Percentiles rank a stretch among this genome's conserved stretches.
phyloP scores from a whole-genome alignment of 2,113 vertebrate genomes.

The Sphaerodactylus townsendi region DNA sequence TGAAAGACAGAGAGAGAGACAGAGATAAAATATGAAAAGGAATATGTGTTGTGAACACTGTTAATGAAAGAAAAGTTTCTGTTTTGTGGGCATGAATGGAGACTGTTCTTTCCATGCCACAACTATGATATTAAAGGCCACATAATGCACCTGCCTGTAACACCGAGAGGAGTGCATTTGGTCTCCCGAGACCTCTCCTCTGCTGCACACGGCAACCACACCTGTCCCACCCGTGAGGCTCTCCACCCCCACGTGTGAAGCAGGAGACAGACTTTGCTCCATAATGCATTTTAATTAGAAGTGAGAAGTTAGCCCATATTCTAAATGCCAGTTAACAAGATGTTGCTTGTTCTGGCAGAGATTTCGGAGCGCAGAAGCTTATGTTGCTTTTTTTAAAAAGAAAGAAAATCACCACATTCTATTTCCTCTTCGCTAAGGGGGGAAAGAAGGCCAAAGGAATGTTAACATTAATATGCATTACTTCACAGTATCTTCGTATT shows the following conservation, averaged over 20 bases:
- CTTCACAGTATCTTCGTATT: neutral
- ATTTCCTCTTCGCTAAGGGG: neutral
- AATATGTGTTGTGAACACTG: neutral
- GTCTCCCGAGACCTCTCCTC: neutral
- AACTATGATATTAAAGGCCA: neutral
- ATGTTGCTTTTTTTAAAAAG: neutral
- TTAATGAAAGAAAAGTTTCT: neutral
- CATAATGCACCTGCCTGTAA: neutral
- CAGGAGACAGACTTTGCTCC: constrained; percentile 25
- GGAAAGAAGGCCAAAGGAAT: too few relatives aligned
- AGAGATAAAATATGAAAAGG: too few relatives aligned
- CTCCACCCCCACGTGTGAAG: constrained; percentile 14
- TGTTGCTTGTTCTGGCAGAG: neutral
- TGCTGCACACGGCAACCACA: neutral
- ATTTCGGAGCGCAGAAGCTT: neutral
- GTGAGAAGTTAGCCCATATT: constrained; percentile 24
- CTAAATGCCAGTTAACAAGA: constrained; percentile 19
- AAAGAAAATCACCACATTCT: neutral
- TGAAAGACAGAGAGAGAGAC: neutral
- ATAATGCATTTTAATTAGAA: constrained; percentile 13
- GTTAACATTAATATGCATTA: neutral
- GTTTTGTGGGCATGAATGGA: neutral
- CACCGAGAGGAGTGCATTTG: neutral
- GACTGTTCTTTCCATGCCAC: neutral
- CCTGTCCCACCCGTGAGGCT: neutral